Conservation (phyloP, 2,888 invertebrate genomes). For the Caenorhabditis sp. region DNA sequence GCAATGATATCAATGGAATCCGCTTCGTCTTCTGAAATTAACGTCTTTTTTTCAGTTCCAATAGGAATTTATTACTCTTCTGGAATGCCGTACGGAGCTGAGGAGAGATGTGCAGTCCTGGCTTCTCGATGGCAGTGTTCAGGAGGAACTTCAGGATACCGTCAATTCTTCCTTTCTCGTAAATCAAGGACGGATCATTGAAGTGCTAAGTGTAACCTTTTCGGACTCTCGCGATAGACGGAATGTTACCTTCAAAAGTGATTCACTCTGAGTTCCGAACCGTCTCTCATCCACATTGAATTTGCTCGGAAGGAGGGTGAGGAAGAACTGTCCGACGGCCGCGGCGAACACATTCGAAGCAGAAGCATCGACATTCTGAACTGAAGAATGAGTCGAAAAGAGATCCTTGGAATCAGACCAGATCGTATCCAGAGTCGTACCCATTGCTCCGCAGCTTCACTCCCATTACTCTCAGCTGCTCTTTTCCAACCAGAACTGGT, state of each 20-base stretch:
- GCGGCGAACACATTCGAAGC: conserved; percentile 88
- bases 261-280: conserved; percentile 23
- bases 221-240: not conserved
- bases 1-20: conserved; percentile 70
- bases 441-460: conserved; percentile 82
- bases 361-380: conserved; percentile 84
- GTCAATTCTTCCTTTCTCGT: conserved; percentile 56
- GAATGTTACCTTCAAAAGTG: conserved; percentile 10
- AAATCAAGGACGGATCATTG: conserved; percentile 62
- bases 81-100: conserved; percentile 71
- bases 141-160: conserved; percentile 70
- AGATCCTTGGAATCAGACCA: too few relatives aligned
- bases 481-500: conserved; percentile 75
- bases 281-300: conserved; percentile 23
- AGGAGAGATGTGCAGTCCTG: conserved; percentile 70
- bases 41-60: too few relatives aligned
- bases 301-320: conserved; percentile 69
- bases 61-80: conserved; percentile 32
- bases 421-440: conserved; percentile 82
- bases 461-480: conserved; percentile 64
- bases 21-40: conserved; percentile 41
- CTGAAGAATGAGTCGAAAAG: not conserved
- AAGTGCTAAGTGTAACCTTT: conserved; percentile 42
- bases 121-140: conserved; percentile 65
- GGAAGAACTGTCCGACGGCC: conserved; percentile 76